Percentiles rank a stretch among this genome's conserved stretches.
Evolutionary conservation across 53 echinoderm and acorn worm species (phyloP).

Genomic region (Hippasteria phrygiana): DNA sequence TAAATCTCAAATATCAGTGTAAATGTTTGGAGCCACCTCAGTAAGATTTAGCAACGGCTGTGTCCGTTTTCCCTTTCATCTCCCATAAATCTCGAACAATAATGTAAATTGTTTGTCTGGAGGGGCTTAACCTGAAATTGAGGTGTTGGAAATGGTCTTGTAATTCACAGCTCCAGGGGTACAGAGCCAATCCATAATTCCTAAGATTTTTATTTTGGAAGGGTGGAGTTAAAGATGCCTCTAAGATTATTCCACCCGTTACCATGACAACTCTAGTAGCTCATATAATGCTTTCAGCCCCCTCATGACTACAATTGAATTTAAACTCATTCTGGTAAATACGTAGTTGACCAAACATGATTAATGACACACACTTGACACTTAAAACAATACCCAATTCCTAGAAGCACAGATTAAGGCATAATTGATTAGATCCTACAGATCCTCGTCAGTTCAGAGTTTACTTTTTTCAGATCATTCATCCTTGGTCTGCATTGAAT

Average conservation of each 20-base stretch:
- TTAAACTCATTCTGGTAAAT: no score
- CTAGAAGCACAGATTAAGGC: no score
- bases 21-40: conserved; percentile 17
- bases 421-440: background rate
- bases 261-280: no score
- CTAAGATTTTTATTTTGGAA: background rate
- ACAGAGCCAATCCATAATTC: background rate
- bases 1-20: conserved; percentile 20
- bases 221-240: no score
- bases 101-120: conserved; percentile 45
- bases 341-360: no score
- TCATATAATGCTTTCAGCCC: no score
- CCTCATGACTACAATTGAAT: no score
- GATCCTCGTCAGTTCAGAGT: background rate
- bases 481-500: background rate
- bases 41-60: background rate
- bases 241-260: no score
- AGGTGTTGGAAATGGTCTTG: background rate
- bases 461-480: background rate
- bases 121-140: background rate
- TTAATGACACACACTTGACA: no score
- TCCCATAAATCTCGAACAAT: conserved; percentile 34
- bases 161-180: background rate
- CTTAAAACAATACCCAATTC: no score
- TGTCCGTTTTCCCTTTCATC: background rate